These are phyloP conservation scores for Sarcophaga bullata DNA, from an alignment of 1,140 invertebrate genomes.

Conservation along the genomic window DNA sequence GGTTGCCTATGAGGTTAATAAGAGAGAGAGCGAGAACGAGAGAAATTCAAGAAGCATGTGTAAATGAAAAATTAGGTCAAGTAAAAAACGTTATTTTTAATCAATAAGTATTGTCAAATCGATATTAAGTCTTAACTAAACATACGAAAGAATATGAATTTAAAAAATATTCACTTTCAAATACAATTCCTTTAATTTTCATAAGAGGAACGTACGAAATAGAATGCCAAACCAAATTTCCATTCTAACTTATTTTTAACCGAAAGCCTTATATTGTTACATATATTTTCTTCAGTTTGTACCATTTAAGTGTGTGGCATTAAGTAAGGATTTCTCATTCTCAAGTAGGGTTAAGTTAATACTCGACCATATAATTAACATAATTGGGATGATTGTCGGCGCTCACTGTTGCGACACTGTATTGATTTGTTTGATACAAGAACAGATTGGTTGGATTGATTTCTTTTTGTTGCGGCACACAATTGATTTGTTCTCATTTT, in stretches of 20 bases:
- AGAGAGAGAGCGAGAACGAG: conserved; percentile 13
- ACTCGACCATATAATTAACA: neutral
- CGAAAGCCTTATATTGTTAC: no score
- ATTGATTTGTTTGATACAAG: no score
- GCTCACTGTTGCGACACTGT: neutral
- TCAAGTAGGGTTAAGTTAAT: neutral
- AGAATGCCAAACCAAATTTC: no score
- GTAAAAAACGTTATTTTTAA: neutral
- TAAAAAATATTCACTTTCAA: no score
- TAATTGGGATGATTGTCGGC: neutral
- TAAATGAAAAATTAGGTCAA: conserved; percentile 33
- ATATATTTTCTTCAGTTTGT: no score
- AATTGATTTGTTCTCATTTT: neutral
- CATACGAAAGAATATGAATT: no score
- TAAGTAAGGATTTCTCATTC: neutral
- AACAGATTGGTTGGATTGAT: neutral
- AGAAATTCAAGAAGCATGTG: conserved; percentile 3
- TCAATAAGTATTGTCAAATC: conserved; percentile 5
- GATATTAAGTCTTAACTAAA: neutral
- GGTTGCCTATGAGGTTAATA: conserved; percentile 31
- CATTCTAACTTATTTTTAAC: no score
- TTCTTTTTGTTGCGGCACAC: neutral
- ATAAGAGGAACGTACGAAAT: no score
- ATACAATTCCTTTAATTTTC: no score
- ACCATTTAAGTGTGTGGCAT: neutral